Evolutionary conservation across 2,888 invertebrate species (phyloP).

Genomic region (Halocaridina rubra): DNA sequence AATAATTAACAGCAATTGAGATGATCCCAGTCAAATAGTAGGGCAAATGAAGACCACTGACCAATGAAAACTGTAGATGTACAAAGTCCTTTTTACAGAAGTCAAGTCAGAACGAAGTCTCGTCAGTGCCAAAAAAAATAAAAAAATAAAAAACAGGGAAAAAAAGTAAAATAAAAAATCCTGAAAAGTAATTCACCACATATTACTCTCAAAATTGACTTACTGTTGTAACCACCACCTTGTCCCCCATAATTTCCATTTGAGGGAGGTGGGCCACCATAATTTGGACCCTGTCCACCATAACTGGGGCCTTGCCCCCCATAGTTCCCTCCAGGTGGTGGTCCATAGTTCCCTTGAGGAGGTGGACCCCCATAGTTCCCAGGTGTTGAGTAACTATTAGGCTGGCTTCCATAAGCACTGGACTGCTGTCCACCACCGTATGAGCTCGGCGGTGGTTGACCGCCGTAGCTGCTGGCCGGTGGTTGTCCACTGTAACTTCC

Average conservation of each 20-base stretch:
- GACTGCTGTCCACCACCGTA: conserved; percentile 38
- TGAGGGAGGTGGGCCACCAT: conserved; percentile 36
- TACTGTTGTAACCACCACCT: conserved; percentile 57
- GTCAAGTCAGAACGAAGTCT: conserved; percentile 54
- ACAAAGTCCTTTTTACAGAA: conserved; percentile 23
- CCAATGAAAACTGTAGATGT: background rate
- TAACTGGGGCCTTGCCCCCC: conserved; percentile 45
- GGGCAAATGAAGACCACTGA: background rate
- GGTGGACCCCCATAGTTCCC: conserved; percentile 53
- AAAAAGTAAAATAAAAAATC: background rate
- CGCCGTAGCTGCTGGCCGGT: conserved; percentile 40
- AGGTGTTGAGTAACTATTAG: conserved; percentile 41
- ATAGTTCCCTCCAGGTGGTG: conserved; percentile 42
- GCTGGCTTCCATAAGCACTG: conserved; percentile 53
- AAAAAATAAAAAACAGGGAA: background rate
- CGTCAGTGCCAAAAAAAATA: conserved; percentile 49
- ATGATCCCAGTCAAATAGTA: background rate
- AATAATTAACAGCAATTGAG: background rate
- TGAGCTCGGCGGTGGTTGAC: conserved; percentile 42
- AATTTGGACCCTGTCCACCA: conserved; percentile 28
- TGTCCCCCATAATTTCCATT: conserved; percentile 59
- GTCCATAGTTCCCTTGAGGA: conserved; percentile 38
- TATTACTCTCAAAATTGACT: too few species aligned
- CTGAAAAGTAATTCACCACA: conserved; percentile 10
- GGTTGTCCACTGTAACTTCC: conserved; percentile 54